phyloP scores from a whole-genome alignment of 2,888 invertebrate genomes.

The Tachystola acroxantha region DNA sequence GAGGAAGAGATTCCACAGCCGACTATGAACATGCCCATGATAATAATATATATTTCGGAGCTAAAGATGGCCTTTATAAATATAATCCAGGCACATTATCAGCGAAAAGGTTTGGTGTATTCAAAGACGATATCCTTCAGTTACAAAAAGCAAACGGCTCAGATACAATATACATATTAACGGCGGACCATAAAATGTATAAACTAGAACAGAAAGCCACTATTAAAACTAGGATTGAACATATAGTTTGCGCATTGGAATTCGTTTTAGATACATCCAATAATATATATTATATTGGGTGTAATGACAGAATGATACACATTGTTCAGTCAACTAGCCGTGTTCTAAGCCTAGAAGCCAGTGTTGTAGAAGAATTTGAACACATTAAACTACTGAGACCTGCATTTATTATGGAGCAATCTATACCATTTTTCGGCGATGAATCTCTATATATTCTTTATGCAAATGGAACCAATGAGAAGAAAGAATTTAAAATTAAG shows the following conservation, averaged over 20 bases:
- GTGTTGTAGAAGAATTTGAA: constrained; percentile 38
- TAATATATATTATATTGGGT: constrained; percentile 51
- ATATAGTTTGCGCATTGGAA: constrained; percentile 40
- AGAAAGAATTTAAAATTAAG: constrained; percentile 39
- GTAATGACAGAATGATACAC: constrained; percentile 37
- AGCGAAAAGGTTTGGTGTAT: constrained; percentile 47
- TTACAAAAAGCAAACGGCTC: constrained; percentile 52
- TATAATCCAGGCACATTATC: constrained; percentile 42
- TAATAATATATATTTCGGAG: constrained; percentile 42
- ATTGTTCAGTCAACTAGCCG: constrained; percentile 36
- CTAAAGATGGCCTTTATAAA: constrained; percentile 46
- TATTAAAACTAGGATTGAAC: constrained; percentile 30
- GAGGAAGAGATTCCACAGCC: constrained; percentile 50
- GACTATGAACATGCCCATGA: constrained; percentile 40
- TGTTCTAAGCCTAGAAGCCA: constrained; percentile 25
- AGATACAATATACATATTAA: constrained; percentile 43
- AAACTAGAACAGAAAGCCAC: constrained; percentile 46
- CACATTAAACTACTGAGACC: constrained; percentile 45
- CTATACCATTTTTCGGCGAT: constrained; percentile 51
- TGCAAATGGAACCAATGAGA: constrained; percentile 45
- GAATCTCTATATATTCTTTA: constrained; percentile 40
- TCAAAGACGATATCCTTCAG: constrained; percentile 48
- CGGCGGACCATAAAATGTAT: constrained; percentile 33
- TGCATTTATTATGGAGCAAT: constrained; percentile 52
- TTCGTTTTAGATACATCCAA: constrained; percentile 59